Evolutionary conservation across 1,140 invertebrate species (phyloP), one percentile per base, ranked within the genome.

Genomic region (Drosophila takahashii): DNA sequence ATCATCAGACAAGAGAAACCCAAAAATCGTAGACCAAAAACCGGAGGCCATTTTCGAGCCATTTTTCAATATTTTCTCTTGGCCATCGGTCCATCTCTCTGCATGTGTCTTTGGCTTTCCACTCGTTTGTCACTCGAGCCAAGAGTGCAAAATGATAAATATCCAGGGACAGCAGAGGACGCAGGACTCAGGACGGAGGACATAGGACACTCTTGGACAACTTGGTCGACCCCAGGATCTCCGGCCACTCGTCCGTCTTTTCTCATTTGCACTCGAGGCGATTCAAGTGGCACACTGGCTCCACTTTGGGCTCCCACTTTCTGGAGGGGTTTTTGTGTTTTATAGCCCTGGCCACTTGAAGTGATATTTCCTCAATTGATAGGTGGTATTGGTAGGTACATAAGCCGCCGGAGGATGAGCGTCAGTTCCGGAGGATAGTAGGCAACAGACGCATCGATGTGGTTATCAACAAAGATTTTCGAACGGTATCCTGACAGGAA

Each of bases 101-200:
- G 32, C 39, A 32, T 45, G 39, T 69, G 59, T 64, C 59, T 64
- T 45, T 59, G 60, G 57, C 44, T 32, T 65, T 41, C n/a, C 64
- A 45, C 66, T 70, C 66, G 66, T 69, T 70, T 70, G 64, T 70
- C 50, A 70, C 64, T 70, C 48, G 32, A 69, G 48, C 10, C 32
- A 32, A 70, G 78, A 87, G 83, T 83, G 83, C 53, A 60, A 79
- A 86, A 85, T 86, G 83, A 87, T 86, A 87, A 86, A 86, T 87
- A 79, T 66, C 27, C 66, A 57, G 50, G 41, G 71, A 15, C 36
- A 37, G 37, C 29, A 26, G 26, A 39, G 34, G 53, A 22, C 41
- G 77, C 51, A 74, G 70, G 58, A 62, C 65, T 59, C 57, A 39
- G 36, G 54, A 54, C 42, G 75, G 48, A 69, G 73, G 60, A 54